These are phyloP conservation scores for Chaetodon trifascialis DNA, from an alignment of 2,113 vertebrate genomes.

Conservation along the genomic window DNA sequence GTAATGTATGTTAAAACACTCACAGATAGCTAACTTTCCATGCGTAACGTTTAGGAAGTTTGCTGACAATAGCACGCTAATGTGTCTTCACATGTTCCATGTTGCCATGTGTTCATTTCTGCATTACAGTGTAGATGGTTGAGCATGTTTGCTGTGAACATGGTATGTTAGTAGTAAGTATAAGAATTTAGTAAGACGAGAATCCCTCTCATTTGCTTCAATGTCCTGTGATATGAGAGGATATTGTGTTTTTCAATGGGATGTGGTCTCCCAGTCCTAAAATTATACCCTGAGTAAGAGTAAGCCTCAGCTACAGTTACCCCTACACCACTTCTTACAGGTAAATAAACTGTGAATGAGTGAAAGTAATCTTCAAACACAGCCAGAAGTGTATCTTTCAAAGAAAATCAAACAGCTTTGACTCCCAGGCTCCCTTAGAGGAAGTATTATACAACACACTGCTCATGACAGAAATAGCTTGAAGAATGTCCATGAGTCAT, in stretches of 20 bases:
- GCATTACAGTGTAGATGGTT: not conserved
- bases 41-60: too few relatives aligned
- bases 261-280: not conserved
- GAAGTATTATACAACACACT: constrained; percentile 1
- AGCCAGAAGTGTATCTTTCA: constrained; percentile 6
- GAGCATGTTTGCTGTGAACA: not conserved
- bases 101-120: not conserved
- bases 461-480: constrained; percentile 15
- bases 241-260: not conserved
- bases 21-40: not conserved
- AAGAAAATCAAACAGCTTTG: constrained; percentile 8
- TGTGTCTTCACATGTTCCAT: not conserved
- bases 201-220: not conserved
- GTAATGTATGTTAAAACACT: not conserved
- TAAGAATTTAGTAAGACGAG: not conserved
- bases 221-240: not conserved
- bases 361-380: not conserved
- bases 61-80: not conserved
- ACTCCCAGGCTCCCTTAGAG: not conserved
- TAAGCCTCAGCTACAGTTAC: not conserved
- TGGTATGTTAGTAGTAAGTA: not conserved
- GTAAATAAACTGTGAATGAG: not conserved
- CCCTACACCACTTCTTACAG: not conserved
- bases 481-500: not conserved
- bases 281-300: not conserved